Evolutionary conservation across 92 coral and sea anemone genomes (phyloP).

Genomic region (Actinostola sp.): DNA sequence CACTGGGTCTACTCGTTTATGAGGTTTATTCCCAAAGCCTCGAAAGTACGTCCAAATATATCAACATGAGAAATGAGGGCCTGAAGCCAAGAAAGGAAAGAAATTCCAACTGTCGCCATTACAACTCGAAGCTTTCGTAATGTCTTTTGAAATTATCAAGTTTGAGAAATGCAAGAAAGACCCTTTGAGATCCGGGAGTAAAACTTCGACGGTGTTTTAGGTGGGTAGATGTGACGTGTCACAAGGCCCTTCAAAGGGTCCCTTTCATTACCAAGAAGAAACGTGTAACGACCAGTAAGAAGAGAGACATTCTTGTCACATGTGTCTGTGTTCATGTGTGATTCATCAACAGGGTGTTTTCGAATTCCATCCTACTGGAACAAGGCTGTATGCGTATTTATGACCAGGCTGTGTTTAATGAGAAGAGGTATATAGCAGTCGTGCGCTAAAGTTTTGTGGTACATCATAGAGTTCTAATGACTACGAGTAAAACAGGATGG

Average conservation of each 20-base stretch:
- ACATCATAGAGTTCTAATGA: conserved; percentile 25
- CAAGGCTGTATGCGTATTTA: conserved; percentile 67
- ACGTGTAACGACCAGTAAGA: conserved; percentile 14
- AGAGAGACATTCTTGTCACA: too few species aligned
- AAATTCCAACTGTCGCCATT: conserved; percentile 46
- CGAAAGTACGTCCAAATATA: conserved; percentile 74
- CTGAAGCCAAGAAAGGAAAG: not conserved
- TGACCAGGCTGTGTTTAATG: conserved; percentile 64
- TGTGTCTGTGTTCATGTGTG: conserved; percentile 80
- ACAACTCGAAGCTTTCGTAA: conserved; percentile 69
- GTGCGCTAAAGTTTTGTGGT: conserved; percentile 67
- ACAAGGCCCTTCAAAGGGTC: conserved; percentile 39
- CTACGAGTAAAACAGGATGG: conserved; percentile 14
- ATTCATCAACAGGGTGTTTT: conserved; percentile 71
- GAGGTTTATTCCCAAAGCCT: conserved; percentile 74
- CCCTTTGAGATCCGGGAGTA: too few species aligned
- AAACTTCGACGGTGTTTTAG: conserved; percentile 61
- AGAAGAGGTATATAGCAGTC: conserved; percentile 80
- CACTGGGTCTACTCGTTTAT: conserved; percentile 67
- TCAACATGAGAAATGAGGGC: conserved; percentile 70
- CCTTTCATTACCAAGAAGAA: conserved; percentile 39
- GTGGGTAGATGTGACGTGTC: conserved; percentile 78
- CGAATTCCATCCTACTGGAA: conserved; percentile 76
- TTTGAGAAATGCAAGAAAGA: conserved; percentile 61
- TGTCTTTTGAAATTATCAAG: conserved; percentile 63